Conservation (phyloP, 2,113 vertebrate species). For the Spheniscus mendiculus region DNA sequence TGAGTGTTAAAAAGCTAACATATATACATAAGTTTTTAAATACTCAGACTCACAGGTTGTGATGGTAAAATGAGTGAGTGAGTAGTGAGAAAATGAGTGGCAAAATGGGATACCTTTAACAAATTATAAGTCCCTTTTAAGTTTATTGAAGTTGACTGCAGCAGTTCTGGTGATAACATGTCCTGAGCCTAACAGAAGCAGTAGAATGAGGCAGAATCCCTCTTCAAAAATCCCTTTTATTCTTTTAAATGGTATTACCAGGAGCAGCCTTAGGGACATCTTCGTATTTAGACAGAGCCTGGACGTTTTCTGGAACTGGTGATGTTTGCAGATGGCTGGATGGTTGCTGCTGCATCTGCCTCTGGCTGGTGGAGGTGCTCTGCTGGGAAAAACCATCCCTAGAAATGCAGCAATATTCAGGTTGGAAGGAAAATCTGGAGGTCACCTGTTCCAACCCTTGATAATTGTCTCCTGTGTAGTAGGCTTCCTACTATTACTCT, state of each 20-base stretch:
- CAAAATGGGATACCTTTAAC: not conserved
- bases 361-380: not conserved
- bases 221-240: not conserved
- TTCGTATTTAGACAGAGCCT: not conserved
- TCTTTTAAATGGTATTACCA: not conserved
- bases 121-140: not conserved
- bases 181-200: not conserved
- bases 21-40: not conserved
- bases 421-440: not conserved
- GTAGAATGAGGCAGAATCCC: not conserved
- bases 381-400: not conserved
- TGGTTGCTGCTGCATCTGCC: not conserved
- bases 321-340: not conserved
- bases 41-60: not conserved
- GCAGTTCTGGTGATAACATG: not conserved
- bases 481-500: too few species aligned
- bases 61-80: not conserved
- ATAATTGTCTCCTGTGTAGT: not conserved
- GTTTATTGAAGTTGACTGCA: not conserved
- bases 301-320: not conserved
- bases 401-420: not conserved
- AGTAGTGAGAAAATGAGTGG: not conserved
- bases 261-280: not conserved
- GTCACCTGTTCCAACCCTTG: accelerated
- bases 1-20: not conserved